Base-by-base conservation (phyloP, 2,113 vertebrate species). In the Eonycteris spelaea region DNA sequence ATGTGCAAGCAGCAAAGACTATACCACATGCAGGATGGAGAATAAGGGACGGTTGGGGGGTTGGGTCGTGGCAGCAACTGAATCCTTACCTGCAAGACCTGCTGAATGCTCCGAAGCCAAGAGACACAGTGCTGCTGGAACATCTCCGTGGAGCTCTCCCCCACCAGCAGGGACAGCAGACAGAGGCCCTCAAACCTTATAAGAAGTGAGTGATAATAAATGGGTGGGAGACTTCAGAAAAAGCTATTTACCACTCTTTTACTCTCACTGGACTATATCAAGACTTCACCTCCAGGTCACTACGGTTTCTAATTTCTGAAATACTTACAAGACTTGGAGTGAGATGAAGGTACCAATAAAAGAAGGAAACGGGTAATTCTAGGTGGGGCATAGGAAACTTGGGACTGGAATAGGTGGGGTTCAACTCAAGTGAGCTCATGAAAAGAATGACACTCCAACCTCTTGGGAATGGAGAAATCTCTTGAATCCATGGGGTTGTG, bases 71-170 rank as follows among this genome's bases (percentile, higher is more conserved):
- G 28, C 0, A 1, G 24, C 21, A 15, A 61, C 45, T 28, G 51
- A 48, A 70, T 18, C 6, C 97, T 97, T 96, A 99, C 99, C 99
- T 99, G 99, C 78, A 99, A 98, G 95, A 99, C 97, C 96, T 99
- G 99, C 98, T 99, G 99, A 43, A 99, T 97, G 12, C 98, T 99
- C 2, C 99, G 99, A 53, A 99, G 98, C 99, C 99, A 99, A 33
- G 98, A 98, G 0, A 99, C 97, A 61, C 99, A 99, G 94, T 99
- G 99, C 38, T 99, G 99, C 97, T 99, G 99, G 98, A 99, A 99
- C n/a, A 99, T 94, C 67, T 99, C 99, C 35, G 98, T 99, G 80
- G 98, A 98, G 85, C 99, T 99, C 98, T 99, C 99, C 33, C 98
- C 99, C 0, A 99, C 99, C 97, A 99, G 97, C 98, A 99, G 95